These are phyloP conservation scores for Propithecus coquereli DNA, from an alignment of 2,113 vertebrate genomes.

Conservation along the genomic window DNA sequence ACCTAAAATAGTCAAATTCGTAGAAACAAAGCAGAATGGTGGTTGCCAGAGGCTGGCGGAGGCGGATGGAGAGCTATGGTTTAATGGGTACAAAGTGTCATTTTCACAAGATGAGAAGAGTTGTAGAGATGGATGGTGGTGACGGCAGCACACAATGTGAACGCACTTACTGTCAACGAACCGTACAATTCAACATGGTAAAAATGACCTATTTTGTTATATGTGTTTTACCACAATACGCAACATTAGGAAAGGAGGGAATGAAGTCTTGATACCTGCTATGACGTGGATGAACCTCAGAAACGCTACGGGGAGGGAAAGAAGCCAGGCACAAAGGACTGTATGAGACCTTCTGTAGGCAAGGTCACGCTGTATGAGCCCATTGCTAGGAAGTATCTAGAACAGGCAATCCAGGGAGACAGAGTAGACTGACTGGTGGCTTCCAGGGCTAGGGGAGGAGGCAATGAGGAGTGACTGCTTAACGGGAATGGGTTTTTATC, in stretches of 20 bases:
- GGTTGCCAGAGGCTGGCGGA: not conserved
- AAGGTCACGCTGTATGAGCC: no score
- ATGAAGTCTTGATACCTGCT: not conserved
- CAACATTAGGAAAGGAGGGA: no score
- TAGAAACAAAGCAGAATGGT: not conserved
- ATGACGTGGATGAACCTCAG: not conserved
- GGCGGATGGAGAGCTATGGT: not conserved
- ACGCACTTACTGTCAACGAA: not conserved
- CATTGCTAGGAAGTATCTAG: not conserved
- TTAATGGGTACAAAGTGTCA: not conserved
- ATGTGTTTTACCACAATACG: not conserved
- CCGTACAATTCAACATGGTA: no score
- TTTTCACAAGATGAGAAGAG: not conserved
- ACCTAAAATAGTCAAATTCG: not conserved
- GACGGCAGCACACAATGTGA: not conserved
- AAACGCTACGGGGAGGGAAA: not conserved
- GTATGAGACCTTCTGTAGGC: no score
- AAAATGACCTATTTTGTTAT: not conserved
- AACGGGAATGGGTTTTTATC: not conserved
- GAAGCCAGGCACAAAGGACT: not conserved
- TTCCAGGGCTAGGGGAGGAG: not conserved
- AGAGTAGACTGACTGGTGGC: not conserved
- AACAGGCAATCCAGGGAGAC: not conserved
- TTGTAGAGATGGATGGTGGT: not conserved
- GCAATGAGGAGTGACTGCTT: not conserved